Base-by-base conservation (phyloP, 2,113 vertebrate species). In the Ancistrus triradiatus region DNA sequence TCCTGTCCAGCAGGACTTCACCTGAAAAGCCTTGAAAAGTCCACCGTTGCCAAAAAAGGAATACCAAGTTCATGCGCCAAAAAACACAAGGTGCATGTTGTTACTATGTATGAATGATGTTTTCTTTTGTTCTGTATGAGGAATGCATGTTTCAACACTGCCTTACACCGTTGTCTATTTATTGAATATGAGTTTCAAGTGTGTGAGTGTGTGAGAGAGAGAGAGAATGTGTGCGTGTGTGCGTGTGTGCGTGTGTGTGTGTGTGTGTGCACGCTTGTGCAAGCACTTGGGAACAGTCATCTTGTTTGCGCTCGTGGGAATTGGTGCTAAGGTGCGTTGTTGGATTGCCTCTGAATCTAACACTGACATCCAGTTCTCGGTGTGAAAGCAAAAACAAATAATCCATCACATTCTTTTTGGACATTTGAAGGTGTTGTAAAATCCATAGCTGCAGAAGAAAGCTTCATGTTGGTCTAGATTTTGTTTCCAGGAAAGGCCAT, bases 101-200 rank as follows among this genome's bases (percentile, higher is more conserved):
- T 90, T 80, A 80, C 80, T 86, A 77, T 90, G 80, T 89, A 74
- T 86, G 74, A 86, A 86, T 78, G 74, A 87, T 56, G 63, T 63
- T 73, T 84, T 84, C 87, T 81, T 82, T 81, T 80, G 70, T 79
- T 85, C 85, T 85, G 90, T 84, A 89, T 86, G 88, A 90, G 28
- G 83, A 90, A 87, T 87, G 89, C 89, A 88, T 90, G 91, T 89
- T 85, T 91, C 76, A 89, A 78, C 90, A 90, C 91, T 91, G 92
- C 95, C 94, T 95, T 94, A 95, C 84, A 87, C 86, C 80, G 65
- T 89, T 89, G 88, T 90, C 87, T 95, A 95, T 95, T 96, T 95
- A 96, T 95, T 87, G 71, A 79, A 61, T 77, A 81, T 87, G 78
- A 77, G 84, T 84, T 90, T 87, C 84, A 78, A 80, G 65, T 84